Conservation (phyloP, 2,113 vertebrate genomes). For the Mastomys natalensis region DNA sequence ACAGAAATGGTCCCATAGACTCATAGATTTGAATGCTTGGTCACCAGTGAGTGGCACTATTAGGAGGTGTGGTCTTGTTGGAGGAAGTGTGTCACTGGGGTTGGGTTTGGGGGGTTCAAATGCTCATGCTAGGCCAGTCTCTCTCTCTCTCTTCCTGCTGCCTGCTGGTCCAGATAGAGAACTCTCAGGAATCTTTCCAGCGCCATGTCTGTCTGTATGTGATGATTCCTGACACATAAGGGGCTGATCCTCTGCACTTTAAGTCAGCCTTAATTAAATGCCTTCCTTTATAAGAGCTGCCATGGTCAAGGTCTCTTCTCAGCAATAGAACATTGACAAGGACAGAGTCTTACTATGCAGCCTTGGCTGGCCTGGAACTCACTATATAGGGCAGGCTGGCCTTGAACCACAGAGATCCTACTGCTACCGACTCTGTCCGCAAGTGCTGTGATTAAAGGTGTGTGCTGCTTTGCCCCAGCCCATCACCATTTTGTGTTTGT, state of each 20-base stretch:
- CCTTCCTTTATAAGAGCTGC: neutral
- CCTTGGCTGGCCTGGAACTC: neutral
- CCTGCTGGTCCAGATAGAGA: neutral
- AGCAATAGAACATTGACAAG: neutral
- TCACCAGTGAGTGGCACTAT: neutral
- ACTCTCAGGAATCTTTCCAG: neutral
- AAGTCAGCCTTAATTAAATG: neutral
- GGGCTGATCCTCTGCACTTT: neutral
- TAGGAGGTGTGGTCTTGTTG: neutral
- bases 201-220: neutral
- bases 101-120: neutral
- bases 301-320: neutral
- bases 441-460: neutral
- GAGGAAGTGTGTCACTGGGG: neutral
- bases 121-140: neutral
- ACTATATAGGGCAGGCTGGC: neutral
- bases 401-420: neutral
- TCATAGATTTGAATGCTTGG: neutral
- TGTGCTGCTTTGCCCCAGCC: too few species aligned
- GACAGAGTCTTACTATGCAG: neutral
- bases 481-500: neutral
- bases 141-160: neutral
- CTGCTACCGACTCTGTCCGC: neutral
- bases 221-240: neutral
- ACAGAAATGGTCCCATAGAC: neutral